phyloP scores from a whole-genome alignment of 2,113 vertebrate species.

The Dryoscopus gambensis region DNA sequence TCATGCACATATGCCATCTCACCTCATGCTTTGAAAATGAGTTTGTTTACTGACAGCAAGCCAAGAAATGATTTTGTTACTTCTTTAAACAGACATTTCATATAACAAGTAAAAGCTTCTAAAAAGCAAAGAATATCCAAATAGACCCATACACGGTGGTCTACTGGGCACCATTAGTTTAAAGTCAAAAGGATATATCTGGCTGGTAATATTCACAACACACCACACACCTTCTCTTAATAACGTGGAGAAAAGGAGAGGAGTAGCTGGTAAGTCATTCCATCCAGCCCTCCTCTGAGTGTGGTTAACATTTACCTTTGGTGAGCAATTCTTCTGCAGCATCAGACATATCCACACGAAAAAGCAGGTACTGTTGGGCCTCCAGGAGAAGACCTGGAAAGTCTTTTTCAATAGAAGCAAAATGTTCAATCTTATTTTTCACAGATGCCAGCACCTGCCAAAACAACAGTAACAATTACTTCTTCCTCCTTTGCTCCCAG shows the following conservation, averaged over 20 bases:
- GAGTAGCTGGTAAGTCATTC: neutral
- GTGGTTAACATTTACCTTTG: constrained; percentile 61
- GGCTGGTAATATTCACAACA: neutral
- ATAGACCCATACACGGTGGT: neutral
- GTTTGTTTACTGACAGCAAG: neutral
- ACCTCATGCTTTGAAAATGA: neutral
- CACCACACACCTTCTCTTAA: neutral
- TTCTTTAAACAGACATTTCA: neutral
- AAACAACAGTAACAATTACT: constrained; percentile 15
- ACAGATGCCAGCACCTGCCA: constrained; percentile 90
- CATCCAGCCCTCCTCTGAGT: neutral
- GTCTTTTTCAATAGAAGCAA: constrained; percentile 81
- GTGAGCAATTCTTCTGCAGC: constrained; percentile 15
- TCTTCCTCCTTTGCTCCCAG: neutral
- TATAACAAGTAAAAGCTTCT: neutral
- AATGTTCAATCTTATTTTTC: constrained; percentile 92
- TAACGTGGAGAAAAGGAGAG: neutral
- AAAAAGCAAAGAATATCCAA: neutral
- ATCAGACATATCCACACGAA: constrained; percentile 77
- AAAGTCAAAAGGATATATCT: neutral
- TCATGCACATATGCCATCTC: neutral
- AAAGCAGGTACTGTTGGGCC: constrained; percentile 90
- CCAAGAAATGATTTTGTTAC: neutral
- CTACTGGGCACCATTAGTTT: neutral
- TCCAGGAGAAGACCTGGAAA: constrained; percentile 85